Evolutionary conservation across 1,140 invertebrate species (phyloP).

Genomic region (Nymphalis io): DNA sequence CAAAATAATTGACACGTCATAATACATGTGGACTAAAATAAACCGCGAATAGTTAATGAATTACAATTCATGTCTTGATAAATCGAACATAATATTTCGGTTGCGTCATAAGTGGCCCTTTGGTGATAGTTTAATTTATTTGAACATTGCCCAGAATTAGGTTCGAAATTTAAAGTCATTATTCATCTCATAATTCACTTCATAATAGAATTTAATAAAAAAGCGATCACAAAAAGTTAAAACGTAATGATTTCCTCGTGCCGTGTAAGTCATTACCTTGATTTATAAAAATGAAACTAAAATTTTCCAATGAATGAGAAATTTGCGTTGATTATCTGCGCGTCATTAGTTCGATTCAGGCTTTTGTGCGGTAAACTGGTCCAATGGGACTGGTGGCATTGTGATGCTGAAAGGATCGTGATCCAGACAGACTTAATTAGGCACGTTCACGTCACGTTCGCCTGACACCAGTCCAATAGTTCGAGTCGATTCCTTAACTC

Average conservation of each 20-base stretch:
- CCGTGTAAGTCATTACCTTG: background rate
- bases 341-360: slow-evolving; percentile 7
- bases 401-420: slow-evolving; percentile 10
- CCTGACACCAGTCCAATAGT: background rate
- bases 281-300: background rate
- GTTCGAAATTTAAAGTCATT: too few relatives aligned
- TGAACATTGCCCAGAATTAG: too few relatives aligned
- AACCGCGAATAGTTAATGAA: too few relatives aligned
- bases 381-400: slow-evolving; percentile 6
- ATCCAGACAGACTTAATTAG: slow-evolving; percentile 13
- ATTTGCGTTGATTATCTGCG: slow-evolving; percentile 7
- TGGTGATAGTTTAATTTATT: background rate
- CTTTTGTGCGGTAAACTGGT: slow-evolving; percentile 9
- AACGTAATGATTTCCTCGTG: background rate
- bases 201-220: too few relatives aligned
- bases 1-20: too few relatives aligned
- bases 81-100: background rate
- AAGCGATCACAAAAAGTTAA: too few relatives aligned
- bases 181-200: too few relatives aligned
- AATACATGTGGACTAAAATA: too few relatives aligned
- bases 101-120: background rate
- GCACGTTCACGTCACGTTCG: background rate
- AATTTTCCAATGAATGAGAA: background rate
- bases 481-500: background rate
- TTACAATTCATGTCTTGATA: background rate